Conservation (phyloP, 2,113 vertebrate species). For the Sphyrna mokarran region DNA sequence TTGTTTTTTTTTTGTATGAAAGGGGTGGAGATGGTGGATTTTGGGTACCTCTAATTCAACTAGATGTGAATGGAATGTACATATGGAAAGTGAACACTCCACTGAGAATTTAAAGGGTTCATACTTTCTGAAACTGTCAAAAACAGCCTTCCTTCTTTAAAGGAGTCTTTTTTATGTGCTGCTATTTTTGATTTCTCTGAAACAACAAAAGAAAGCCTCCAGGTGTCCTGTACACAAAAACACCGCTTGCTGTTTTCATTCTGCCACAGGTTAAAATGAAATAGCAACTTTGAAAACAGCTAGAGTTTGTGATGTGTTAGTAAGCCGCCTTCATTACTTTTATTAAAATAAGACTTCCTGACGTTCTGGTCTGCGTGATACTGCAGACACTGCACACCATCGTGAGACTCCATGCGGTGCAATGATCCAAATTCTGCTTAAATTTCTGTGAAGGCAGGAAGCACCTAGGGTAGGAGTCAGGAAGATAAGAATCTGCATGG, state of each 20-base stretch:
- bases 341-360: not conserved
- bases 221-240: not conserved
- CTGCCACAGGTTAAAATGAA: not conserved
- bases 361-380: not conserved
- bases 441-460: slow-evolving; percentile 14
- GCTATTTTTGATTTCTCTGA: not conserved
- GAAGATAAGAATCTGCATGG: not conserved
- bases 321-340: not conserved
- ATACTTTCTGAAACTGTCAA: not conserved
- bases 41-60: not conserved
- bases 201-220: not conserved
- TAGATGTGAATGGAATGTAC: no score
- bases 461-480: not conserved
- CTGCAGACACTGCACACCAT: not conserved
- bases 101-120: not conserved
- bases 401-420: not conserved
- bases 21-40: not conserved
- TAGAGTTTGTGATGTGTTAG: not conserved
- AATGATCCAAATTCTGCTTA: not conserved
- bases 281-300: not conserved
- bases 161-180: not conserved
- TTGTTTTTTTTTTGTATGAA: not conserved
- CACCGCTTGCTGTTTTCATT: not conserved
- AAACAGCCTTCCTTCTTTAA: not conserved
- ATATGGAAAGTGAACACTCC: not conserved